phyloP scores from a whole-genome alignment of 2,113 vertebrate species.

The Lamprotornis superbus region DNA sequence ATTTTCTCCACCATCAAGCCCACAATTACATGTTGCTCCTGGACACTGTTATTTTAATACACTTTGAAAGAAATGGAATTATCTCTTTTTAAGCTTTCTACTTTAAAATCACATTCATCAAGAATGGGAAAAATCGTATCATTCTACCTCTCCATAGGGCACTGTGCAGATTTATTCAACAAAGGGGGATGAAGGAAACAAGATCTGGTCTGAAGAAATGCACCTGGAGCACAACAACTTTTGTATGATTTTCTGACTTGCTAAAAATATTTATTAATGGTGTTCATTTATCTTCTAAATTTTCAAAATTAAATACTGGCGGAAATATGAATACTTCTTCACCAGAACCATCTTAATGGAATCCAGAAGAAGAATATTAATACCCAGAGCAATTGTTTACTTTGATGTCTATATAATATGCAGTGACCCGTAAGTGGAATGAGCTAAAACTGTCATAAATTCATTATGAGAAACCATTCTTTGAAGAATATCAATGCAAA shows the following conservation, averaged over 20 bases:
- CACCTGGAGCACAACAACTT: background rate
- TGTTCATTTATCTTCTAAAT: background rate
- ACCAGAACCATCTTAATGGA: background rate
- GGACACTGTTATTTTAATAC: background rate
- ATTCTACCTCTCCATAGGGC: background rate
- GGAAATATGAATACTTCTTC: background rate
- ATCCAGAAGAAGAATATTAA: constrained; percentile 27
- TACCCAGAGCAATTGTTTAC: background rate
- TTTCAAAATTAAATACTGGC: background rate
- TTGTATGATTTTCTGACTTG: background rate
- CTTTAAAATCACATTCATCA: background rate
- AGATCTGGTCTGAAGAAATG: background rate
- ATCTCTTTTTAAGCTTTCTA: background rate
- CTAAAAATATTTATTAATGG: background rate
- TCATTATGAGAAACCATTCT: constrained; percentile 36
- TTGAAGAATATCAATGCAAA: constrained; percentile 37
- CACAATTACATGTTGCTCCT: background rate
- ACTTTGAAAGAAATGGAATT: background rate
- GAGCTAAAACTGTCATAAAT: constrained; percentile 46
- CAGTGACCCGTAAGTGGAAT: background rate
- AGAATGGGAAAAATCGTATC: background rate
- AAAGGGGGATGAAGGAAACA: background rate
- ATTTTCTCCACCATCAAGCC: background rate
- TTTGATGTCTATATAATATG: constrained; percentile 40
- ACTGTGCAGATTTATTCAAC: background rate